Base-by-base conservation (phyloP, 2,888 invertebrate species). In the Mycalesis mineus region DNA sequence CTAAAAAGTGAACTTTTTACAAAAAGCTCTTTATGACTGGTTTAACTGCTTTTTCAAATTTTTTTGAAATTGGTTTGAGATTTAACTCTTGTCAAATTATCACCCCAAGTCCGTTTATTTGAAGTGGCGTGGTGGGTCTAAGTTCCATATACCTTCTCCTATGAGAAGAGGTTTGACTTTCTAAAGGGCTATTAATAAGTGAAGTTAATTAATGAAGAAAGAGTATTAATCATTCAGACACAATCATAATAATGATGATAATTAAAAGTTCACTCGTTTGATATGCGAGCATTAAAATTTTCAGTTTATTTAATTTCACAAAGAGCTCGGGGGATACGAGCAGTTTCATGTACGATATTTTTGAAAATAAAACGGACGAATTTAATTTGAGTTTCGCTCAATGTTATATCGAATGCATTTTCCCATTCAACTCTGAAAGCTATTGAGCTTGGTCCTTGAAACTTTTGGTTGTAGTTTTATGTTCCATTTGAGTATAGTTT, bases 371-470 rank as follows among this genome's bases (percentile, higher is more conserved):
- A 42, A 52, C 13, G 7, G 8, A 42, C 22, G 52, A 42, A 42
- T 52, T 41, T 13, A 41, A n/a, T 52, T 33, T 14, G 31, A 42
- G 33, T 42, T 33, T 15, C n/a, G 33, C 17, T 42, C 33, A n/a
- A 17, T 33, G 31, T n/a, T 40, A 52, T 42, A 33, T 31, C 33
- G 42, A 52, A 41, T 29, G 52, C 52, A n/a, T 42, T 51, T 51
- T 31, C n/a, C 15, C 6, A 33, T 52, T 15, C 14, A n/a, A 33
- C 42, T 42, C 39, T 15, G 13, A 40, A 6, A 28, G 13, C 50
- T 40, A 39, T 52, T 31, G 41, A 42, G 42, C 15, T 7, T 15
- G 40, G 14, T 40, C 40, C 29, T 51, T 14, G 29, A 51, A 51
- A 51, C 29, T 51, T 51, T 40, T 22, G 5, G 40, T 41, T 40